These are phyloP conservation scores for Gadopsis marmoratus DNA, from an alignment of 2,797 vertebrate genomes.

Conservation along the genomic window DNA sequence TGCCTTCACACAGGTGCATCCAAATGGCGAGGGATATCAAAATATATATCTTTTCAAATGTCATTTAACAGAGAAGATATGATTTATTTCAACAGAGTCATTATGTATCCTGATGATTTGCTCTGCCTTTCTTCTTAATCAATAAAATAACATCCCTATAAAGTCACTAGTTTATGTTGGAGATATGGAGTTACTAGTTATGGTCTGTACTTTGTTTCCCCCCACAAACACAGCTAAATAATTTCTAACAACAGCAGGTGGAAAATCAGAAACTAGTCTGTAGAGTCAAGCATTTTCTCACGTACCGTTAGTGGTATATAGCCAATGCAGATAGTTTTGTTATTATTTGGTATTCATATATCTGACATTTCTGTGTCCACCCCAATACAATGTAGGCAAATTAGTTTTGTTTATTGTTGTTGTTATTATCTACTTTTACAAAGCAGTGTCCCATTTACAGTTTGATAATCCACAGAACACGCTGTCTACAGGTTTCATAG, in stretches of 20 bases:
- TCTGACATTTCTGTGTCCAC: neutral
- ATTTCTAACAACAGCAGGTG: neutral
- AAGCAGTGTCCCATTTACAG: neutral
- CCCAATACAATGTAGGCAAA: neutral
- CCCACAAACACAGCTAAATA: neutral
- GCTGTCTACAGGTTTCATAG: neutral
- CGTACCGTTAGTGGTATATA: neutral
- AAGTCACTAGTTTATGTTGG: neutral
- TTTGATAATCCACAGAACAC: neutral
- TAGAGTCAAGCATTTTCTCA: neutral
- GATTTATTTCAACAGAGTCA: neutral
- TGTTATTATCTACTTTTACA: too few species aligned
- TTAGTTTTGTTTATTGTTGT: constrained; percentile 2
- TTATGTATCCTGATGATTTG: constrained; percentile 5
- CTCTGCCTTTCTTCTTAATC: neutral
- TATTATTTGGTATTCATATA: neutral
- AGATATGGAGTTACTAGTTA: neutral
- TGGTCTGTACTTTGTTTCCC: neutral
- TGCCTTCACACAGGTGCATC: neutral
- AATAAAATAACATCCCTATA: neutral
- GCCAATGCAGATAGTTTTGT: neutral
- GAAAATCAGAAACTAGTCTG: neutral
- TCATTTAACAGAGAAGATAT: neutral
- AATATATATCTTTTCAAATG: neutral
- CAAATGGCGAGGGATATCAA: neutral